phyloP scores from a whole-genome alignment of 2,888 invertebrate genomes.

The Ornithoptera priamus region DNA sequence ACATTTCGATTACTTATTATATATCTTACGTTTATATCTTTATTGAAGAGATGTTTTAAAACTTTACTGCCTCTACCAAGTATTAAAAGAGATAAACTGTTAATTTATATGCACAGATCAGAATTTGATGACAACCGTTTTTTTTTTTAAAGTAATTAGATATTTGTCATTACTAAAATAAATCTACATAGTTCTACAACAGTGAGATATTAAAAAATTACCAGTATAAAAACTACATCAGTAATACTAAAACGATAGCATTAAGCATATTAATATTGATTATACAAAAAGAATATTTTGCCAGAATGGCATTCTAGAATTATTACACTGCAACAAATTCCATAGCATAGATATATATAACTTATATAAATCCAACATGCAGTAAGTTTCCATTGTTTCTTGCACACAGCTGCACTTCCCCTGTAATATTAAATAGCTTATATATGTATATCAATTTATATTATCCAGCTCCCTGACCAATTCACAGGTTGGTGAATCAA shows the following conservation, averaged over 20 bases:
- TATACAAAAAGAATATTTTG: slow-evolving; percentile 42
- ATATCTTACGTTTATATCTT: slow-evolving; percentile 36
- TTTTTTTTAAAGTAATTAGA: background rate
- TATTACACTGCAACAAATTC: slow-evolving; percentile 57
- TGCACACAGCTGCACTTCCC: slow-evolving; percentile 73
- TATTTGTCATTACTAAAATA: slow-evolving; percentile 1
- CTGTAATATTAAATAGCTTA: slow-evolving; percentile 30
- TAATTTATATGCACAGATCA: background rate
- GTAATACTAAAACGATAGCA: slow-evolving; percentile 20
- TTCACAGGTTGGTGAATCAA: too few relatives aligned
- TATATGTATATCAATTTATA: background rate
- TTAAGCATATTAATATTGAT: slow-evolving; percentile 33
- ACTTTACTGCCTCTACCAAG: slow-evolving; percentile 37
- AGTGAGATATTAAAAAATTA: slow-evolving; percentile 3
- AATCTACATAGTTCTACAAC: background rate
- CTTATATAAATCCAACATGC: slow-evolving; percentile 65
- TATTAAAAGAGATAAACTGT: slow-evolving; percentile 12
- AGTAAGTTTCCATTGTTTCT: slow-evolving; percentile 67
- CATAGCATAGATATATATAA: slow-evolving; percentile 63
- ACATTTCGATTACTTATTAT: slow-evolving; percentile 32
- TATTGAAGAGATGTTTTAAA: slow-evolving; percentile 33
- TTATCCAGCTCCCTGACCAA: background rate
- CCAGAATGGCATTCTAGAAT: slow-evolving; percentile 45
- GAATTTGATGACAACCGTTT: background rate
- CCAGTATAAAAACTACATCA: slow-evolving; percentile 32